Base-by-base conservation (phyloP, 2,797 vertebrate genomes). In the Poeciliopsis turneri region DNA sequence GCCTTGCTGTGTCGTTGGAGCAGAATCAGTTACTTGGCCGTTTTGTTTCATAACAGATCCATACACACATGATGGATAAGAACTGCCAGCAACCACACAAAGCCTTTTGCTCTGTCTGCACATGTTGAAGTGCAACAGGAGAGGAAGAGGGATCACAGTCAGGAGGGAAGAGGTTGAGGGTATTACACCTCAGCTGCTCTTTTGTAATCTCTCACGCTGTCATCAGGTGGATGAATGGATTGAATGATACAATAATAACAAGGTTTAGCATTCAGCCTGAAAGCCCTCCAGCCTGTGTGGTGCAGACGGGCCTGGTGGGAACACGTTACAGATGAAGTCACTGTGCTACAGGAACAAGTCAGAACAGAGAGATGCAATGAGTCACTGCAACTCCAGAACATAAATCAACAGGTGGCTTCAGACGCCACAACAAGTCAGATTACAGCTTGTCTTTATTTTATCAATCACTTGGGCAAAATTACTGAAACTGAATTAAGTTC, bases 301-400 rank as follows among this genome's bases (percentile, higher is more conserved):
- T 72, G 83, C 76, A 78, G 86, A 80, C 12, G 15, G 66, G 69
- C 64, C 78, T 11, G 80, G 73, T 81, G 87, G 88, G 83, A 89
- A 86, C 81, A 85, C 74, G 15, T 66, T 78, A 1, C 73, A 66
- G 87, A 89, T 94, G 92, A 95, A 88, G 92, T 95, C 93, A 95
- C 84, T 39, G 74, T 15, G 77, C 78, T 79, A 85, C 75, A 80
- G 81, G 86, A 78, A 90, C 94, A 92, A 82, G 93, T 93, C 88
- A 18, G 39, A 71, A 76, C 84, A 84, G 84, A 23, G 9, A 73
- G 82, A 70, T 59, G 28, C 86, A 84, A 64, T 88, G 86, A 92
- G 81, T 89, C 87, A 91, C 55, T 68, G 28, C 20, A 81, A 76
- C 87, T 61, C 47, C 73, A 87, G 82, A 70, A 83, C 74, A 80